Percentiles rank a stretch among this genome's conserved stretches.
Conservation (phyloP, 2,888 invertebrate genomes). For the Amphipyra tragopoginis region DNA sequence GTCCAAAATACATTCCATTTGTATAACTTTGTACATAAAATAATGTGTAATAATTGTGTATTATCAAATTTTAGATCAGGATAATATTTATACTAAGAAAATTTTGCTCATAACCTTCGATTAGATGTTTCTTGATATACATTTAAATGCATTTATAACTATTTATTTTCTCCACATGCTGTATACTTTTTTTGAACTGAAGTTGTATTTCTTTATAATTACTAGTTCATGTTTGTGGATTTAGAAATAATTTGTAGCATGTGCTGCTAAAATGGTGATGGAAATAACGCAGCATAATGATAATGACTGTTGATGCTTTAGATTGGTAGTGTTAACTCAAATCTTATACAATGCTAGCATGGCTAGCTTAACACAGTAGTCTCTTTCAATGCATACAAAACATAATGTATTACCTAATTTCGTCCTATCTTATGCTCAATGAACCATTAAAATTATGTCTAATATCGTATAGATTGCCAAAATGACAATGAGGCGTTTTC, state of each 20-base stretch:
- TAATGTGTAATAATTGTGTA: conserved; percentile 65
- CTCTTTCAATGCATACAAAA: conserved; percentile 32
- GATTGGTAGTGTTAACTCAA: conserved; percentile 33
- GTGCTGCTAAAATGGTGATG: conserved; percentile 30
- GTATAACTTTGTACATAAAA: conserved; percentile 83
- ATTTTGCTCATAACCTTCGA: conserved; percentile 82
- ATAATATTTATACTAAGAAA: conserved; percentile 78
- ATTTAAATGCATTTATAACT: conserved; percentile 79
- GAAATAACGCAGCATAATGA: conserved; percentile 12
- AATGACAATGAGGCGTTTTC: conserved; percentile 45
- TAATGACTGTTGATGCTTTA: conserved; percentile 39
- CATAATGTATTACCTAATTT: conserved; percentile 53
- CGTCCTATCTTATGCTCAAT: conserved; percentile 63
- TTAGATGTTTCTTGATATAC: conserved; percentile 62
- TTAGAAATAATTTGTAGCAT: conserved; percentile 33
- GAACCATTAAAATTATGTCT: conserved; percentile 46
- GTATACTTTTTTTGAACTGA: conserved; percentile 30
- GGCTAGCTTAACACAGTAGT: conserved; percentile 35
- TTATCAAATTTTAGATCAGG: conserved; percentile 74
- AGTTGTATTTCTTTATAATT: no score
- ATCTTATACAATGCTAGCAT: conserved; percentile 31
- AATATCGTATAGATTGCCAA: conserved; percentile 45
- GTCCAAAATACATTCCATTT: conserved; percentile 89
- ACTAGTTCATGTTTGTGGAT: conserved; percentile 26
- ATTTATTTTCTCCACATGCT: conserved; percentile 50